Base-by-base conservation (phyloP, 2,113 vertebrate genomes). In the Andinoacara biseriatus region DNA sequence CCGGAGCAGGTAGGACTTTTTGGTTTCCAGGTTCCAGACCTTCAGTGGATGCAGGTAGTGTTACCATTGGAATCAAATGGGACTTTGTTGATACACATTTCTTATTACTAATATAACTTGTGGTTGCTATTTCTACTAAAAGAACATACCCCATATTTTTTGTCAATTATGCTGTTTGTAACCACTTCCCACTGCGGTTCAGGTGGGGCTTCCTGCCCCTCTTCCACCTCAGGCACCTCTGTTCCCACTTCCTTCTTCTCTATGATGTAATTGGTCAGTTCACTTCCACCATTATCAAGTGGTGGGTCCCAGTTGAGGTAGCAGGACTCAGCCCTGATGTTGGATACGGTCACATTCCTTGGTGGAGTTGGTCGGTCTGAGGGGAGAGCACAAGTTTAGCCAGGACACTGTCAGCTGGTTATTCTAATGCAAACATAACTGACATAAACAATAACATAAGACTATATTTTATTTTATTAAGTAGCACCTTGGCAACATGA, bases 211-310 rank as follows among this genome's bases (percentile, higher is more conserved):
- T 94, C 91, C 81, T 92, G 69, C 43, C 89, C 93, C 26, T 95
- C 93, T 26, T 92, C 93, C 7, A 88, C 7, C 78, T 94, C 94
- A 3, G 82, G 86, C 29, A 87, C 82, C 10, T 91, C 93, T 63
- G 80, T 83, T 26, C 75, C 11, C 33, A 93, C 75, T 4, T 98
- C 96, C 59, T 95, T 97, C 91, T 95, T 98, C 90, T 99, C 98
- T 86, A 99, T 93, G 77, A 99, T 94, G 83, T 99, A 99, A 92
- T 99, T 99, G 13, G 98, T 97, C 85, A 99, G 96, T 90, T 98
- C 97, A 93, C 97, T 99, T 93, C 98, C 98, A 46, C 98, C 98
- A 60, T 97, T 96, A 90, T 99, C 97, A 67, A 96, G 90, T 35
- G 98, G 98, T 0, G 96, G 92, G 49, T 99, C 97, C 98, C 98